phyloP scores from a whole-genome alignment of 2,888 invertebrate species.

The Apoda limacodes region DNA sequence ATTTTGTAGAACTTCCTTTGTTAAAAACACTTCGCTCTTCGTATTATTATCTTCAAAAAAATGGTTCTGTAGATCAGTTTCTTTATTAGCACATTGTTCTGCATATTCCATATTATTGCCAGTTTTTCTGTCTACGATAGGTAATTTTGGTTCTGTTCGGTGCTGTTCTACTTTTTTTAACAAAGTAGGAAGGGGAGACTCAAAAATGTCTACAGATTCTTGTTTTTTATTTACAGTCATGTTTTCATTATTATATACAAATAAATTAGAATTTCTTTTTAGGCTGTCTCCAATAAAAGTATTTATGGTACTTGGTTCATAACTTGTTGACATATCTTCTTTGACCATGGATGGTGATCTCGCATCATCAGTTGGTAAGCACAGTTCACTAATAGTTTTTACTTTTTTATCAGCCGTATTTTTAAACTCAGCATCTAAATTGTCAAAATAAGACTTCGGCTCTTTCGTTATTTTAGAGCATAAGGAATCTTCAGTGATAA shows the following conservation, averaged over 20 bases:
- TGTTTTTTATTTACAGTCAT: conserved; percentile 29
- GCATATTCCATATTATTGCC: too few species aligned
- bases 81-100: too few species aligned
- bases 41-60: too few species aligned
- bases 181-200: too few species aligned
- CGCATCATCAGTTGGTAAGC: conserved; percentile 24
- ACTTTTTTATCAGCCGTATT: background rate
- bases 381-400: conserved; percentile 11
- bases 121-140: conserved; percentile 13
- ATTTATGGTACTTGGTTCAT: conserved; percentile 38
- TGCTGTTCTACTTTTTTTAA: too few species aligned
- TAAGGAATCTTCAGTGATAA: conserved; percentile 6
- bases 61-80: too few species aligned
- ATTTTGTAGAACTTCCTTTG: too few species aligned
- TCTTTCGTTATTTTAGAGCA: conserved; percentile 18
- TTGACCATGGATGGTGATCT: conserved; percentile 47
- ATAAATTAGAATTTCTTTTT: conserved; percentile 27
- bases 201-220: conserved; percentile 45
- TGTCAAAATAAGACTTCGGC: conserved; percentile 36
- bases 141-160: too few species aligned
- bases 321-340: conserved; percentile 31
- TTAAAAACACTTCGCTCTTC: too few species aligned
- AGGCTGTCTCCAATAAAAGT: conserved; percentile 43
- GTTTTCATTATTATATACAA: conserved; percentile 25
- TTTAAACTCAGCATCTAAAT: conserved; percentile 22